Evolutionary conservation across 1,140 invertebrate genomes (phyloP).

Genomic region (Orchesella cincta): DNA sequence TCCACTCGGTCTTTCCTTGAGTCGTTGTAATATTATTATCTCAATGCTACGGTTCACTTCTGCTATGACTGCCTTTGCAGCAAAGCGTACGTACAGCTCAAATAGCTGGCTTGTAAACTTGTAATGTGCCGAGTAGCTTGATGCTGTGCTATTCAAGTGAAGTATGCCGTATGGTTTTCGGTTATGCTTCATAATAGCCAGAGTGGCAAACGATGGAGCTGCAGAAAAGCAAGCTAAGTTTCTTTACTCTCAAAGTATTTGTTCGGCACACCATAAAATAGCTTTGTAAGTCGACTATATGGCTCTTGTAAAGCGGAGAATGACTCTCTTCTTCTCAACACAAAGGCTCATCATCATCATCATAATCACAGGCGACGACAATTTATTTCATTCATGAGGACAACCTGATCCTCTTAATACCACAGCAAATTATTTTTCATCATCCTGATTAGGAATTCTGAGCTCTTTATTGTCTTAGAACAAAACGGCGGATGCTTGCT

Average conservation of each 20-base stretch:
- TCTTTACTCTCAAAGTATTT: conserved; percentile 23
- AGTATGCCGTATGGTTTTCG: conserved; percentile 13
- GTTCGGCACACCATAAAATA: conserved; percentile 14
- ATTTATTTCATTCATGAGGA: conserved; percentile 28
- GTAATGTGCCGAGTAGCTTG: no score
- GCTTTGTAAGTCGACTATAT: conserved; percentile 18
- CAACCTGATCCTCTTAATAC: conserved; percentile 25
- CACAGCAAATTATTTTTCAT: conserved; percentile 28
- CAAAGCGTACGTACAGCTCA: no score
- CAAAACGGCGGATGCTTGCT: conserved; percentile 5
- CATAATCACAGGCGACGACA: conserved; percentile 26
- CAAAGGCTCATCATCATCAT: conserved; percentile 6
- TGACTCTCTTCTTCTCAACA: neutral
- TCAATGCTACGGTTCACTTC: conserved; percentile 20
- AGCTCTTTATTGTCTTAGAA: conserved; percentile 26
- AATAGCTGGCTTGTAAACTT: no score
- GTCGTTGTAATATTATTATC: conserved; percentile 19
- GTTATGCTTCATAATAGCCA: conserved; percentile 3
- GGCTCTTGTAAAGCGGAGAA: conserved; percentile 21
- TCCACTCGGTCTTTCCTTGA: neutral
- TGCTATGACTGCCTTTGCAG: no score
- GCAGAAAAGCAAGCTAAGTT: neutral
- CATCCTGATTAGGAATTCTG: conserved; percentile 28
- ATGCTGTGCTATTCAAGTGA: neutral
- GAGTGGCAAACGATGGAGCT: neutral